Percentiles rank a stretch among this genome's conserved stretches.
Conservation (phyloP, 2,113 vertebrate genomes). For the Corynorhinus townsendii region DNA sequence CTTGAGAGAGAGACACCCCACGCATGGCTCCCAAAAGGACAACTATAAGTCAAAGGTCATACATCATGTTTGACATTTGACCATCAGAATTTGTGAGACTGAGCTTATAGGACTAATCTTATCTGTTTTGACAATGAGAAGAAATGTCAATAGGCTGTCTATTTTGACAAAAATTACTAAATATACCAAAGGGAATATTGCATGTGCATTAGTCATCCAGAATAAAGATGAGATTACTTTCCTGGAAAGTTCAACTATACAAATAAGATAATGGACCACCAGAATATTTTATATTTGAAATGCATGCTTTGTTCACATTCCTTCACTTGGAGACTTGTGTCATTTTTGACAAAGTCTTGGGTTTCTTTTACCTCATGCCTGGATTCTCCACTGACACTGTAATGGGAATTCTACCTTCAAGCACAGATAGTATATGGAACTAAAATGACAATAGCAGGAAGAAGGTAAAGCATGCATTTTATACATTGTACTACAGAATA, state of each 20-base stretch:
- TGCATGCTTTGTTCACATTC: slow-evolving; percentile 46
- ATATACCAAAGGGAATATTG: slow-evolving; percentile 61
- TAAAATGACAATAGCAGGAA: slow-evolving; percentile 71
- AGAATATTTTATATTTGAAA: slow-evolving; percentile 51
- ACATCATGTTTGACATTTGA: slow-evolving; percentile 36
- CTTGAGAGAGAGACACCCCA: neutral
- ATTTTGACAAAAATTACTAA: slow-evolving; percentile 63
- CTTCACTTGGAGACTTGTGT: slow-evolving; percentile 67
- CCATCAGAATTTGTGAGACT: slow-evolving; percentile 50
- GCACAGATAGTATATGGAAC: slow-evolving; percentile 29
- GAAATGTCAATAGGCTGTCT: slow-evolving; percentile 59
- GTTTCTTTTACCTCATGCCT: slow-evolving; percentile 52
- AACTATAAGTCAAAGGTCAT: slow-evolving; percentile 33
- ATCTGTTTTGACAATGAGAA: slow-evolving; percentile 67
- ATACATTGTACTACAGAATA: neutral
- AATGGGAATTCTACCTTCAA: slow-evolving; percentile 47
- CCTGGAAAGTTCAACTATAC: slow-evolving; percentile 53
- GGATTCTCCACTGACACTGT: slow-evolving; percentile 57
- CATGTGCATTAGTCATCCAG: slow-evolving; percentile 60
- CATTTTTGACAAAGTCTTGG: slow-evolving; percentile 55
- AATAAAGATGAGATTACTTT: slow-evolving; percentile 57
- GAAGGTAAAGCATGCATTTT: slow-evolving; percentile 60
- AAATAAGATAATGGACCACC: slow-evolving; percentile 50
- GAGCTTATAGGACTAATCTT: slow-evolving; percentile 59
- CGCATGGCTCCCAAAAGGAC: neutral